Evolutionary conservation across 2,113 vertebrate species (phyloP).

Genomic region (Aix galericulata): DNA sequence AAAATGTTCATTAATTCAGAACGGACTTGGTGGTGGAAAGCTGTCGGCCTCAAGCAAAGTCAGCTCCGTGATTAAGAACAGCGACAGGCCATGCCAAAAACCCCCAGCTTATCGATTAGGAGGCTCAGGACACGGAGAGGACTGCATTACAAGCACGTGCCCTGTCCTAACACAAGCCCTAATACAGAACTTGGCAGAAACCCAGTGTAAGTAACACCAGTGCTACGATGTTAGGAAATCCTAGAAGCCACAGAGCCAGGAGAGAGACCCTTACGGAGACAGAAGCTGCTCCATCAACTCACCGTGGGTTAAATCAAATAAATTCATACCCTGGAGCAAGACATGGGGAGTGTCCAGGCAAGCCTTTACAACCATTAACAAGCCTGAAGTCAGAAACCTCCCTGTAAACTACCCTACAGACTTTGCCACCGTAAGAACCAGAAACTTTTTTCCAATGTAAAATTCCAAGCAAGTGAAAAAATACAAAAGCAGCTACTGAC

Average conservation of each 20-base stretch:
- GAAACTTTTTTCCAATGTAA: background rate
- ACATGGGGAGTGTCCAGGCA: constrained; percentile 57
- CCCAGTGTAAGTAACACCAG: background rate
- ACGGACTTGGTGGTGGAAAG: background rate
- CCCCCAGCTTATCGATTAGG: background rate
- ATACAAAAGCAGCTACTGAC: background rate
- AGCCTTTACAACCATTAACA: constrained; percentile 52
- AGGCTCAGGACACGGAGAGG: background rate
- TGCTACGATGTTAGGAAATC: background rate
- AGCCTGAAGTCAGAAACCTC: constrained; percentile 43
- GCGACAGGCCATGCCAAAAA: background rate
- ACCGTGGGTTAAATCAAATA: background rate
- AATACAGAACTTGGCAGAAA: background rate
- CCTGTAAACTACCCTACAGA: constrained; percentile 19
- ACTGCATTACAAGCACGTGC: background rate
- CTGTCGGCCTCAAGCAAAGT: background rate
- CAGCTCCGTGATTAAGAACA: background rate
- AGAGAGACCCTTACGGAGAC: background rate
- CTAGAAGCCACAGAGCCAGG: background rate
- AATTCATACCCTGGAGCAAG: constrained; percentile 33
- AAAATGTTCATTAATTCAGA: background rate
- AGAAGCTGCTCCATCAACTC: background rate
- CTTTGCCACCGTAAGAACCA: background rate
- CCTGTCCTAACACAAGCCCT: background rate
- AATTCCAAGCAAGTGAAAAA: background rate